Evolutionary conservation across 2,888 invertebrate genomes (phyloP).

Genomic region (Monoplex corrugatus): DNA sequence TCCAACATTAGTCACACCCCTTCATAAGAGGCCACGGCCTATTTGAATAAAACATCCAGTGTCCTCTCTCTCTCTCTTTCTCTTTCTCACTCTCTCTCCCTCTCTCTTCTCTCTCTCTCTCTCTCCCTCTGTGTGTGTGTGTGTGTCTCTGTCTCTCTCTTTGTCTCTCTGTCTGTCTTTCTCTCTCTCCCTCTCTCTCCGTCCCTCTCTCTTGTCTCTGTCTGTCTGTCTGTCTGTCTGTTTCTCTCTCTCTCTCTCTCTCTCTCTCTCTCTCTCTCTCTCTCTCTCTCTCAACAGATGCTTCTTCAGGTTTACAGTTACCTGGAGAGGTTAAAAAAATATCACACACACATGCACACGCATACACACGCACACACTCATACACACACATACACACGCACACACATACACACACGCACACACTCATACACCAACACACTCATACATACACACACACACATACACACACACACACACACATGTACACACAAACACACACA

Average conservation of each 20-base stretch:
- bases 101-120: too few species aligned
- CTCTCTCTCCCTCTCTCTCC: not conserved
- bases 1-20: too few species aligned
- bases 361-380: too few species aligned
- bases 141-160: not conserved
- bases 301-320: not conserved
- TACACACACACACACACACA: not conserved
- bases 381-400: too few species aligned
- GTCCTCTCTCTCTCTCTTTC: too few species aligned
- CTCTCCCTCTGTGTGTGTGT: not conserved
- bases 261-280: not conserved
- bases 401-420: not conserved
- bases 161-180: not conserved
- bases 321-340: not conserved
- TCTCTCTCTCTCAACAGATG: not conserved
- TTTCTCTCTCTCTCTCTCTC: not conserved
- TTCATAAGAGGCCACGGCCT: too few species aligned
- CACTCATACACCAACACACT: not conserved
- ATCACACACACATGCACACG: not conserved
- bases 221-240: not conserved
- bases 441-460: not conserved
- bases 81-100: too few species aligned
- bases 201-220: not conserved
- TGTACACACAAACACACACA: too few species aligned
- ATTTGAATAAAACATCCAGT: too few species aligned